A percentile compares a stretch with the other conserved stretches of the same genome.
These are phyloP conservation scores for Exephanes ischioxanthus DNA, from an alignment of 2,888 invertebrate species.

Conservation along the genomic window DNA sequence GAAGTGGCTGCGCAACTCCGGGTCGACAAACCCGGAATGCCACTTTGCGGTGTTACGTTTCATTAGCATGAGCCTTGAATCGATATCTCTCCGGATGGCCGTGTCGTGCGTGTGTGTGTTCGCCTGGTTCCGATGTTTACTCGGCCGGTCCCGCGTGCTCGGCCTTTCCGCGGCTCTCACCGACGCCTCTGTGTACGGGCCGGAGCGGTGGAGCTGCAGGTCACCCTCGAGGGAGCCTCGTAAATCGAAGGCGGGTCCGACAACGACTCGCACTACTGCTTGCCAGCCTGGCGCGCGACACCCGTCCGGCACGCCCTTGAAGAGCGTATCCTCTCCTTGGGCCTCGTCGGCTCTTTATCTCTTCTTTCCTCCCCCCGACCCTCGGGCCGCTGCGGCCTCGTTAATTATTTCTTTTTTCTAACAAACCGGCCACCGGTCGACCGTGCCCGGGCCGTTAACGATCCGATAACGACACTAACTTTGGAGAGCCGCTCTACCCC, in stretches of 20 bases:
- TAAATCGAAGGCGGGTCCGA: constrained; percentile 40
- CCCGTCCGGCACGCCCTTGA: constrained; percentile 29
- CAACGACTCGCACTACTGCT: constrained; percentile 27
- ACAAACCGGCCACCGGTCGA: not conserved
- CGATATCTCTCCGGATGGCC: constrained; percentile 47
- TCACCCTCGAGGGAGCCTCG: constrained; percentile 40
- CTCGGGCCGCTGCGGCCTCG: not conserved
- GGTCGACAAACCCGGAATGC: constrained; percentile 66
- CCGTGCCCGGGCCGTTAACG: not conserved
- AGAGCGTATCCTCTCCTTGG: constrained; percentile 23
- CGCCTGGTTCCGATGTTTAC: constrained; percentile 46
- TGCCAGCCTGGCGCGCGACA: constrained; percentile 10
- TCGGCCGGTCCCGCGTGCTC: constrained; percentile 24
- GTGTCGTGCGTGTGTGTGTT: not conserved
- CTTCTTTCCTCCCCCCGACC: not conserved
- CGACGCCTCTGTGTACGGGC: not conserved
- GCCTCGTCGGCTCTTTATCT: not conserved
- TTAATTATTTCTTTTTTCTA: constrained; percentile 14
- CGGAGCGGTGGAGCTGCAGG: constrained; percentile 16
- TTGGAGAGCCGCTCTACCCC: not conserved
- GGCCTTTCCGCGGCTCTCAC: not conserved
- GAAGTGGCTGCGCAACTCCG: constrained; percentile 47
- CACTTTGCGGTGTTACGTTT: constrained; percentile 56
- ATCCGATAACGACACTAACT: constrained; percentile 6
- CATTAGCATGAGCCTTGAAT: constrained; percentile 70